Evolutionary conservation across 2,888 invertebrate species (phyloP).

Genomic region (Acheta domesticus): DNA sequence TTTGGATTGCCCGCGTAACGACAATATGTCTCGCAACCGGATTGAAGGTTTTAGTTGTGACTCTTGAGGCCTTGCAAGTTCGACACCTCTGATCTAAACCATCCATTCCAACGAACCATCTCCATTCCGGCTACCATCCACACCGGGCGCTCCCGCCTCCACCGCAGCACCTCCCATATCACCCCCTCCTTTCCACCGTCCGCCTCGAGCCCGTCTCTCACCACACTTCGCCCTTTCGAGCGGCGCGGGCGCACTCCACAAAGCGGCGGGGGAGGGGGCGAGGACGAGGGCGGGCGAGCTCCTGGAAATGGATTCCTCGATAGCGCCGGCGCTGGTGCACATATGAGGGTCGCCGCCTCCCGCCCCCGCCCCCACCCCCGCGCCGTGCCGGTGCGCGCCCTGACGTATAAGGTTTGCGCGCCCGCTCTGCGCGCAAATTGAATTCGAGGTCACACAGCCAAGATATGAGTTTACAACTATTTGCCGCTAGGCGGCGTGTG

Average conservation of each 20-base stretch:
- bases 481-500: too few species aligned
- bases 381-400: neutral
- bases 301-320: constrained; percentile 7
- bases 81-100: too few species aligned
- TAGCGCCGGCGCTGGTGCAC: neutral
- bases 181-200: neutral
- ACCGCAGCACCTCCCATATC: neutral
- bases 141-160: neutral
- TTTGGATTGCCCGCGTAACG: too few species aligned
- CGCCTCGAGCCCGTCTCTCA: neutral
- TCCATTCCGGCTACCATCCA: neutral
- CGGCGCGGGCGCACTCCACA: neutral
- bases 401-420: too few species aligned
- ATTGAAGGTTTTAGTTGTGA: too few species aligned
- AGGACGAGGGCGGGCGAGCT: neutral
- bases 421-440: too few species aligned
- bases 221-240: neutral
- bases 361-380: neutral
- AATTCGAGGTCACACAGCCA: too few species aligned
- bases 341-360: neutral
- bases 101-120: neutral
- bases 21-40: too few species aligned
- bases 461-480: too few species aligned
- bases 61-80: too few species aligned
- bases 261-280: neutral